Evolutionary conservation across 2,797 vertebrate species (phyloP).

Genomic region (Ctenosaura bakeri): DNA sequence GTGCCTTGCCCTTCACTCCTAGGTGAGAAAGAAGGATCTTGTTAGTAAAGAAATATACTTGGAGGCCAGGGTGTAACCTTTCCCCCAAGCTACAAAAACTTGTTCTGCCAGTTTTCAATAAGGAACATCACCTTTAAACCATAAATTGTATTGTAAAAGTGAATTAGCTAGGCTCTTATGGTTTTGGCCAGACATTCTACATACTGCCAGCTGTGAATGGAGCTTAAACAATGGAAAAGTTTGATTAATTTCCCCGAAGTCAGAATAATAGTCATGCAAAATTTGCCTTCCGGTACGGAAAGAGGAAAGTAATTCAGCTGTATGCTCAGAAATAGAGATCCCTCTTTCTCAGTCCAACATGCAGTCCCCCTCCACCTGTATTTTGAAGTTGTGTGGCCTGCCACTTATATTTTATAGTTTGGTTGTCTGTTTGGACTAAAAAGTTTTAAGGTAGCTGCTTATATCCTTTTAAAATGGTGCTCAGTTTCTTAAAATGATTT

Average conservation of each 20-base stretch:
- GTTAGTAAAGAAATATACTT: conserved; percentile 7
- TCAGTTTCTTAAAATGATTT: neutral
- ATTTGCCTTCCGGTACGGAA: conserved; percentile 21
- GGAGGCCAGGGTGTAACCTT: conserved; percentile 21
- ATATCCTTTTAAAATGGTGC: neutral
- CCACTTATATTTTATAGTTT: neutral
- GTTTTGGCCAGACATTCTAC: neutral
- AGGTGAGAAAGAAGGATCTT: conserved; percentile 20
- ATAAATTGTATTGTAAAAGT: conserved; percentile 22
- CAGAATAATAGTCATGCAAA: conserved; percentile 18
- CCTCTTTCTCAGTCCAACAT: neutral
- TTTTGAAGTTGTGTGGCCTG: neutral
- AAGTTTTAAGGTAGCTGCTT: neutral
- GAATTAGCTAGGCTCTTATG: conserved; percentile 16
- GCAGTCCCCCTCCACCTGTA: neutral
- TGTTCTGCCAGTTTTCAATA: conserved; percentile 38
- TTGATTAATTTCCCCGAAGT: conserved; percentile 27
- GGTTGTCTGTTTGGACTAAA: neutral
- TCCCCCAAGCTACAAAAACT: conserved; percentile 32
- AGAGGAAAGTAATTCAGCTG: neutral
- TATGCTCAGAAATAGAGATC: neutral
- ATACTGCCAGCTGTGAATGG: neutral
- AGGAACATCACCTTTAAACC: conserved; percentile 28
- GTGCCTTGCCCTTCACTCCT: neutral
- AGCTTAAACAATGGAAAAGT: neutral